Base-by-base conservation (phyloP, 2,797 vertebrate genomes). In the Phoebastria nigripes region DNA sequence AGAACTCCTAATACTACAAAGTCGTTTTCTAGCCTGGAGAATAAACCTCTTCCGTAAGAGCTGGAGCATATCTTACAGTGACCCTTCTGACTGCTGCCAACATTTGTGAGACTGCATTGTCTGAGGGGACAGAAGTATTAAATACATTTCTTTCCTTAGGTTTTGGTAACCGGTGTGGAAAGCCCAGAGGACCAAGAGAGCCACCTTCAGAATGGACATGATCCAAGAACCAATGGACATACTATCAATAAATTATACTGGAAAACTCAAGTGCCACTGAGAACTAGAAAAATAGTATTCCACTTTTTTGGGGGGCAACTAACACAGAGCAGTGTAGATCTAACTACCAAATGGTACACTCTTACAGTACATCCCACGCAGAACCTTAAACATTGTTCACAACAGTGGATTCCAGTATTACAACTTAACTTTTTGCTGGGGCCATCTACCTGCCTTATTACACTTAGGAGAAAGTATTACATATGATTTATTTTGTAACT, bases 171-270 rank as follows among this genome's bases (percentile, higher is more conserved):
- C 98, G 98, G 96, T 98, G 98, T 98, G 98, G 98, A 96, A 99
- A 98, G 93, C 99, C 99, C 95, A 99, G 98, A 98, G 99, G 99
- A 98, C 99, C 99, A 83, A 98, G 98, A 97, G 98, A 99, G 71
- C 98, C 98, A 71, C 99, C 99, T 66, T 97, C 98, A 96, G 98
- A 99, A 98, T 99, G 99, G 99, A 99, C 99, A 98, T 99, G 98
- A 99, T 98, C 91, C 87, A 89, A 94, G 98, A 97, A 52, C 62
- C 92, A 78, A 95, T 92, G 96, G 97, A 98, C 96, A 96, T 35
- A 35, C 79, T 93, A 54, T 86, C 21, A 15, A 65, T 97, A 97
- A 97, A 92, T 97, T 96, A 96, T 98, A 98, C 97, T 98, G 97
- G 97, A 98, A 97, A 95, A 97, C 97, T 95, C 95, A 98, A 98